Percentiles rank a stretch among this genome's conserved stretches.
Conservation (phyloP, 2,113 vertebrate genomes). For the Condylura cristata region DNA sequence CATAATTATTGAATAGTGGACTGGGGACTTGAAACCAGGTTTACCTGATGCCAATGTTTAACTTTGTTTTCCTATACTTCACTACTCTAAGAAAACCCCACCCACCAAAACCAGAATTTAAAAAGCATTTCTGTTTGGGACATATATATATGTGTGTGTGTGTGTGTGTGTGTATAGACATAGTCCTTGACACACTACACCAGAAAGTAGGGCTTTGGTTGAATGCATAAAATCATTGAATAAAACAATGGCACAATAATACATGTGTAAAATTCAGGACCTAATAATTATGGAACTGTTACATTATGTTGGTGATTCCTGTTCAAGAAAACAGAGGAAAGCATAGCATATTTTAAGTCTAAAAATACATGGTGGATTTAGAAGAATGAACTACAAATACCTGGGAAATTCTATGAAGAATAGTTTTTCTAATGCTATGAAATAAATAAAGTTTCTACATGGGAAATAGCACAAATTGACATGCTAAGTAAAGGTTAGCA, state of each 20-base stretch:
- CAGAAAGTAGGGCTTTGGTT: background rate
- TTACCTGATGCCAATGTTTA: background rate
- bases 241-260: background rate
- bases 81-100: background rate
- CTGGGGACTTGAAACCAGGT: background rate
- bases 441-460: conserved; percentile 12
- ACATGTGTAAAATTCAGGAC: background rate
- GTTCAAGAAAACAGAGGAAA: background rate
- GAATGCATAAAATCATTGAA: background rate
- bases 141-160: no score
- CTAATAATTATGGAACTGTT: background rate
- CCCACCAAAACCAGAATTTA: background rate
- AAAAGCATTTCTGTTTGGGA: background rate
- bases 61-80: background rate
- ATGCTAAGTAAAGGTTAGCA: background rate
- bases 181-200: background rate
- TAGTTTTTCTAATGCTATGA: background rate
- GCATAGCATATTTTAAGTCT: background rate
- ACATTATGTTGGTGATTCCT: background rate
- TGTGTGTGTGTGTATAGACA: no score
- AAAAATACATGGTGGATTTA: background rate
- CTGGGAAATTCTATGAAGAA: background rate
- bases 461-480: conserved; percentile 11
- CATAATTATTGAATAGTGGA: background rate
- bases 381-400: conserved; percentile 4